Percentiles rank a stretch among this genome's conserved stretches.
Evolutionary conservation across 2,888 invertebrate species (phyloP).

Genomic region (Ctena decussata): DNA sequence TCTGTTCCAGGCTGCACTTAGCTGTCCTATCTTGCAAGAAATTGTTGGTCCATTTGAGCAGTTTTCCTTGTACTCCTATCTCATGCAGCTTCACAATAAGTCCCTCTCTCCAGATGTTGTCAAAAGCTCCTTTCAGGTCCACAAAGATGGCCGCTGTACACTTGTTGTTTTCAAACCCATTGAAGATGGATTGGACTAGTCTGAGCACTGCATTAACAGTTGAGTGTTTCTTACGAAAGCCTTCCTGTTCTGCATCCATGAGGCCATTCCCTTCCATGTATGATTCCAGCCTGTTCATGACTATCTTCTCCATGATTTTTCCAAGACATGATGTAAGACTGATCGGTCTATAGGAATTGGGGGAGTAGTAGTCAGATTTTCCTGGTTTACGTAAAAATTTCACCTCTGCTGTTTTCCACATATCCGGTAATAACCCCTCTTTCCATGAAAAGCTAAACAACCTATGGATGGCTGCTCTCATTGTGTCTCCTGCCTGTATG

Average conservation of each 20-base stretch:
- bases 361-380: slow-evolving; percentile 4
- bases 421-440: neutral
- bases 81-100: slow-evolving; percentile 12
- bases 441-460: neutral
- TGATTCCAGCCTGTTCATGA: neutral
- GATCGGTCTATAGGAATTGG: slow-evolving; percentile 23
- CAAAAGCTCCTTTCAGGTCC: slow-evolving; percentile 22
- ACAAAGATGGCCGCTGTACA: slow-evolving; percentile 14
- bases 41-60: slow-evolving; percentile 16
- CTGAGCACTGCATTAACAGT: neutral
- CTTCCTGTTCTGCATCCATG: neutral
- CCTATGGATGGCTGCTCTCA: neutral
- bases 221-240: slow-evolving; percentile 4
- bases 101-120: slow-evolving; percentile 27
- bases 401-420: slow-evolving; percentile 4
- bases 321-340: neutral
- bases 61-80: slow-evolving; percentile 22
- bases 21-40: slow-evolving; percentile 14
- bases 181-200: neutral
- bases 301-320: slow-evolving; percentile 11
- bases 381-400: slow-evolving; percentile 16
- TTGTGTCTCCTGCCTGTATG: neutral
- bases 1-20: slow-evolving; percentile 13
- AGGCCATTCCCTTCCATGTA: neutral
- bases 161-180: slow-evolving; percentile 18